Conservation (phyloP, 2,797 vertebrate genomes). For the Sitta carolinensis region DNA sequence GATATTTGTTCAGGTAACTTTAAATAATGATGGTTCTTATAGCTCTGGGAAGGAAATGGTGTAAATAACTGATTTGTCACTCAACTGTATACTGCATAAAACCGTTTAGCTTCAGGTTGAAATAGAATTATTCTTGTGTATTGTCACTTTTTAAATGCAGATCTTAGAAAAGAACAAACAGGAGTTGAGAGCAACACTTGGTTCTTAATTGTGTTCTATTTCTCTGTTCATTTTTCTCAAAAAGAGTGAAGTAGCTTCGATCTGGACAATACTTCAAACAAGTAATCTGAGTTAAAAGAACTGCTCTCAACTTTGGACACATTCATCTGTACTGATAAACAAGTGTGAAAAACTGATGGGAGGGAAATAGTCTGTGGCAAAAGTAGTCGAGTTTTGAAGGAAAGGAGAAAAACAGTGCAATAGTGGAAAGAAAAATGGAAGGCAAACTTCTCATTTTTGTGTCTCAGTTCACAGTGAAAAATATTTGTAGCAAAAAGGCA, state of each 20-base stretch:
- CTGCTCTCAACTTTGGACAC: background rate
- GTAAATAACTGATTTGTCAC: background rate
- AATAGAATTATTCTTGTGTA: background rate
- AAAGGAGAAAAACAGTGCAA: background rate
- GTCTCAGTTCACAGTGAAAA: background rate
- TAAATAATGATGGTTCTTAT: background rate
- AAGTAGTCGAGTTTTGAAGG: background rate
- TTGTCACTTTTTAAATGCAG: background rate
- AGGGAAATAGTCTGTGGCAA: background rate
- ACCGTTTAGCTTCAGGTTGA: background rate
- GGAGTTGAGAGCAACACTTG: background rate
- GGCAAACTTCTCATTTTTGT: background rate
- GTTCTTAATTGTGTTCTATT: background rate
- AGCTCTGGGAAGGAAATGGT: background rate
- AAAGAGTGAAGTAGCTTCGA: background rate
- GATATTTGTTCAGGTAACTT: background rate
- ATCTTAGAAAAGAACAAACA: background rate
- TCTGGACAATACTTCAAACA: background rate
- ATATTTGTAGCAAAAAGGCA: background rate
- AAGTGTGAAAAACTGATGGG: background rate
- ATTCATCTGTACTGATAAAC: background rate
- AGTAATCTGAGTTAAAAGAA: background rate
- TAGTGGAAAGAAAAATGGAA: background rate
- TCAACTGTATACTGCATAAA: background rate
- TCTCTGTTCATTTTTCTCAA: background rate